Evolutionary conservation across 2,113 vertebrate species (phyloP).

Genomic region (Hoplias malabaricus): DNA sequence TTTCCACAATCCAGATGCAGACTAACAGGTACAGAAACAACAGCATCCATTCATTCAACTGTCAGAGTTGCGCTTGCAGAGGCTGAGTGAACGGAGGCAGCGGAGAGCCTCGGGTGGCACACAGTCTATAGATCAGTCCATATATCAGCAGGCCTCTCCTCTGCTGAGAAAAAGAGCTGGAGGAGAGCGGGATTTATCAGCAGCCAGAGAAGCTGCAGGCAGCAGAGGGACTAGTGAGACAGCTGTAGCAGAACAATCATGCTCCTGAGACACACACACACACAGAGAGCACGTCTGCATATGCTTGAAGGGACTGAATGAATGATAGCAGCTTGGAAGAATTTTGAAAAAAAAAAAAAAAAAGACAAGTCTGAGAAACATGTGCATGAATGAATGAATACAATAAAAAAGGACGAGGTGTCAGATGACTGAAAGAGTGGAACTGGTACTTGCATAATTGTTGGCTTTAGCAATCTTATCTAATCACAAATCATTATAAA

Average conservation of each 20-base stretch:
- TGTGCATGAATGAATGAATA: neutral
- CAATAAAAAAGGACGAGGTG: neutral
- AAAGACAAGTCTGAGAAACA: neutral
- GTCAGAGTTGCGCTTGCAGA: conserved; percentile 16
- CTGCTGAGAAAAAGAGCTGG: conserved; percentile 4
- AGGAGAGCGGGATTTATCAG: conserved; percentile 23
- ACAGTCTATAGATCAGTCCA: conserved; percentile 1
- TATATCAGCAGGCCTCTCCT: conserved; percentile 27
- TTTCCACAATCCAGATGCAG: neutral
- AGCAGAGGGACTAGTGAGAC: conserved; percentile 18
- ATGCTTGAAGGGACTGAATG: conserved; percentile 5
- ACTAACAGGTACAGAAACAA: conserved; percentile 19
- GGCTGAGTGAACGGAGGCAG: neutral
- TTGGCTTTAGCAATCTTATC: conserved; percentile 14
- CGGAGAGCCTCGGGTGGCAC: conserved; percentile 17
- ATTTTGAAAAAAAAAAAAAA: neutral
- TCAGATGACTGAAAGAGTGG: neutral
- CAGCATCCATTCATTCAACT: conserved; percentile 16
- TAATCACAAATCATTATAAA: neutral
- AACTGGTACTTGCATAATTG: neutral
- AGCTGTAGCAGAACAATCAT: neutral
- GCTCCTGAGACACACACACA: neutral
- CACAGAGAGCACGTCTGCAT: conserved; percentile 24
- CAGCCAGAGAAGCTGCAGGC: conserved; percentile 26
- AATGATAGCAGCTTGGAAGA: conserved; percentile 1